A percentile compares a stretch with the other conserved stretches of the same genome.
These are phyloP conservation scores for Crotalus helleri DNA, from an alignment of 2,113 vertebrate genomes.

Conservation along the genomic window DNA sequence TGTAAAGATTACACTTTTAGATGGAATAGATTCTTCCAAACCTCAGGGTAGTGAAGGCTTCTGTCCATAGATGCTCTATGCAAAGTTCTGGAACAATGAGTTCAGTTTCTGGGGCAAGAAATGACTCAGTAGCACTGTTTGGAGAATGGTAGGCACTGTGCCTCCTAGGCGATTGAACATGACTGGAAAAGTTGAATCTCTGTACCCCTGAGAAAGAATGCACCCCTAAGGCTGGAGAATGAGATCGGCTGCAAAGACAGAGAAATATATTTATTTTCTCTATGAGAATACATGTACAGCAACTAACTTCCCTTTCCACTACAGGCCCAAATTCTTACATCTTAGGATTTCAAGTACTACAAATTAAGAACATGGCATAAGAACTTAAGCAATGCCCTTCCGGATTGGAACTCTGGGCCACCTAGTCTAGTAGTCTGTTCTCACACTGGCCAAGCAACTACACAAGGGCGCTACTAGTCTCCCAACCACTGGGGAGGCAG, in stretches of 20 bases:
- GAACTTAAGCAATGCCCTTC: background rate
- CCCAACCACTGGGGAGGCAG: background rate
- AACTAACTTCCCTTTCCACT: background rate
- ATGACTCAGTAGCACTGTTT: conserved; percentile 79
- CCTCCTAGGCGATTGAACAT: conserved; percentile 75
- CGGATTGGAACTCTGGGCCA: background rate
- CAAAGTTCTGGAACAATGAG: conserved; percentile 92
- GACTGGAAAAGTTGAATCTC: conserved; percentile 88
- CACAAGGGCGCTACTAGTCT: background rate
- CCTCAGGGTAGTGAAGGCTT: conserved; percentile 74
- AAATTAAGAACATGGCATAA: background rate
- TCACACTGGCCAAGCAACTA: background rate
- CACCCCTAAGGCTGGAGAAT: conserved; percentile 89
- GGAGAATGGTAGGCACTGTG: conserved; percentile 80
- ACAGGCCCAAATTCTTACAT: background rate
- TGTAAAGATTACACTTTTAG: background rate
- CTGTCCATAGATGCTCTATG: conserved; percentile 95
- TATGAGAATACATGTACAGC: background rate
- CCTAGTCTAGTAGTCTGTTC: background rate
- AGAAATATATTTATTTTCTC: background rate
- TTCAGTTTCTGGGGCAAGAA: conserved; percentile 81
- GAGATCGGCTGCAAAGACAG: conserved; percentile 82
- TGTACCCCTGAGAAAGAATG: conserved; percentile 88
- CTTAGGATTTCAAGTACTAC: background rate
- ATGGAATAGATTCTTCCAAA: conserved; percentile 47